Conservation (phyloP, 2,797 vertebrate species). For the Schizothorax lantsangensis region DNA sequence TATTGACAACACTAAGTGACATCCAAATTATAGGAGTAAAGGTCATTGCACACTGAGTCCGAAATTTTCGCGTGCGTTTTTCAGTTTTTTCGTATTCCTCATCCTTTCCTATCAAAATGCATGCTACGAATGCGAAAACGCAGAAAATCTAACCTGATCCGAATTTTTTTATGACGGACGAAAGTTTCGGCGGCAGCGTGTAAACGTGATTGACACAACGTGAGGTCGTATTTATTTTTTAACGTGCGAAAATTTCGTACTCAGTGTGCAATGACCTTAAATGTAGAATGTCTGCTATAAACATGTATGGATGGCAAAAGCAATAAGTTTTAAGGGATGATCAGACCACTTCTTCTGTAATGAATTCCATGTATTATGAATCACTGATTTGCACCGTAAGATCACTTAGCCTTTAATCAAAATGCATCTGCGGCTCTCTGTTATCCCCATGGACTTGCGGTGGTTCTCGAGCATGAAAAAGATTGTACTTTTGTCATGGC, state of each 20-base stretch:
- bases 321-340: conserved; percentile 19
- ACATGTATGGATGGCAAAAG: conserved; percentile 19
- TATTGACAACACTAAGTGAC: neutral
- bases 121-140: too few relatives aligned
- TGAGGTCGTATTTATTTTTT: too few relatives aligned
- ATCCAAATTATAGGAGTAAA: conserved; percentile 1
- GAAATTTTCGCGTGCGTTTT: too few relatives aligned
- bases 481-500: conserved; percentile 39
- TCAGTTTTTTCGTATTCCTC: too few relatives aligned
- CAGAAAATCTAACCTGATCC: too few relatives aligned
- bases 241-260: too few relatives aligned
- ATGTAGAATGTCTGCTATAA: conserved; percentile 17
- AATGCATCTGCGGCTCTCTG: conserved; percentile 51
- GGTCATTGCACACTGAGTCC: too few relatives aligned
- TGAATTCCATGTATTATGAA: conserved; percentile 51
- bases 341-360: conserved; percentile 33
- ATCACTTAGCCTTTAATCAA: conserved; percentile 55
- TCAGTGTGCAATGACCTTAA: too few relatives aligned
- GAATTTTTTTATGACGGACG: too few relatives aligned
- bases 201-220: too few relatives aligned
- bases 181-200: too few relatives aligned
- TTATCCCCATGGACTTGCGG: conserved; percentile 36
- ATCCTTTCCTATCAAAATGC: too few relatives aligned
- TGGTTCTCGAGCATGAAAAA: conserved; percentile 49
- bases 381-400: conserved; percentile 44